These are phyloP conservation scores for Sisor rabdophorus DNA, from an alignment of 2,113 vertebrate genomes.

Conservation along the genomic window DNA sequence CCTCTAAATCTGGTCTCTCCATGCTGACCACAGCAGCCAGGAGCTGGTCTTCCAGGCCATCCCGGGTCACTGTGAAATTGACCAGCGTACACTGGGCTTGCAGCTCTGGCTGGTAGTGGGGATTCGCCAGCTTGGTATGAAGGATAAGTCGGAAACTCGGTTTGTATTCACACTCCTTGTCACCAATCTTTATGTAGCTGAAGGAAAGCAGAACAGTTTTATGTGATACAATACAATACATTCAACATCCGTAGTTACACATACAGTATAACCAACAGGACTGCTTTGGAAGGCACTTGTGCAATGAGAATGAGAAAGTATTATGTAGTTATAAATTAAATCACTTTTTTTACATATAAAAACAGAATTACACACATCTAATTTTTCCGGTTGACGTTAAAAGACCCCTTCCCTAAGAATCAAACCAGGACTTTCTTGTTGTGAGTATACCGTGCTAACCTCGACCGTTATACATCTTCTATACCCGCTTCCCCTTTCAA, in stretches of 20 bases:
- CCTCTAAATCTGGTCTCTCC: slow-evolving; percentile 90
- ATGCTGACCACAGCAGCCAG: slow-evolving; percentile 83
- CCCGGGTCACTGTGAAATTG: slow-evolving; percentile 88
- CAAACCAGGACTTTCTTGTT: too few relatives aligned
- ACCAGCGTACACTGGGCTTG: slow-evolving; percentile 96
- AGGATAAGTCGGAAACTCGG: slow-evolving; percentile 87
- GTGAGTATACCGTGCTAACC: too few relatives aligned
- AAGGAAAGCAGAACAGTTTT: neutral
- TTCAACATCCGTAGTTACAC: neutral
- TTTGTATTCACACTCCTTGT: slow-evolving; percentile 92
- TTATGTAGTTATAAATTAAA: too few relatives aligned
- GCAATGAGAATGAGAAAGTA: too few relatives aligned
- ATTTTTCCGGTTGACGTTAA: too few relatives aligned
- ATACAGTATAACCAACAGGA: neutral
- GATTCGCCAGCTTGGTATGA: slow-evolving; percentile 90
- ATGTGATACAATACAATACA: neutral
- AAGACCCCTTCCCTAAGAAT: too few relatives aligned
- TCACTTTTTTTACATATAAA: too few relatives aligned
- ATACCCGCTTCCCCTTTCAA: too few relatives aligned
- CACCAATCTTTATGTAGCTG: slow-evolving; percentile 87
- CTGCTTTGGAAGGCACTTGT: neutral
- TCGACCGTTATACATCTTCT: too few relatives aligned
- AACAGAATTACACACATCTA: too few relatives aligned
- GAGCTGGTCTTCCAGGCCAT: slow-evolving; percentile 91
- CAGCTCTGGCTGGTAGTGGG: slow-evolving; percentile 92